Evolutionary conservation across 2,113 vertebrate genomes (phyloP), one percentile per base, ranked within the genome.

Genomic region (Triplophysa rosa): DNA sequence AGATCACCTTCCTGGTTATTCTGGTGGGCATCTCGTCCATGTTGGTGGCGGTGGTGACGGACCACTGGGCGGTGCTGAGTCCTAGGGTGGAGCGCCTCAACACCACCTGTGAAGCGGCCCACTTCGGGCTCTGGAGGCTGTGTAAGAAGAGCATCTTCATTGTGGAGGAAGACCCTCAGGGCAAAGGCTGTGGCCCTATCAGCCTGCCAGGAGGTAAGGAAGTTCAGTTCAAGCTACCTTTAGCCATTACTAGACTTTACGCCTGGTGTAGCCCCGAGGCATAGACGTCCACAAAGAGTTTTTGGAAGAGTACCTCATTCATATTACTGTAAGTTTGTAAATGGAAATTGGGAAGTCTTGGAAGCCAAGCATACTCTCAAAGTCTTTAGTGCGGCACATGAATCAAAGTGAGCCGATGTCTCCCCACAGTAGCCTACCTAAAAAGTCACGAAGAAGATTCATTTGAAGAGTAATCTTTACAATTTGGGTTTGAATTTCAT

Each of bases 1-100:
- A 94, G n/a, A 83, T 95, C 88, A 91, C 94, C 0, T 96, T 95
- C 56, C 89, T 93, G 52, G 89, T 96, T 65, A 93, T 97, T 76
- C 70, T 97, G 82, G 92, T 94, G 16, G 98, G 98, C 2, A 82
- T 95, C 84, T 90, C 93, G 14, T 87, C 96, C 71, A 95, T 96
- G 89, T 87, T 95, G 63, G 92, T 92, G 0, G 96, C 96, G 0
- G 93, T 98, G 37, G 95, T 95, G 85, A 98, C 94, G 0, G 97
- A 99, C 88, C 94, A 98, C 89, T 99, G 98, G 98, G 97, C 97
- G 0, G 95, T 97, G 78, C 93, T 99, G 84, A 98, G 94, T 89
- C 96, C 96, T 52, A 91, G 84, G 9, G 88, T 95, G 87, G 92
- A 94, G 80, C 69, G 88, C 0, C 89, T 91, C 78, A 95, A 95